phyloP scores from a whole-genome alignment of 2,888 invertebrate species.

The Cosmia pyralina region DNA sequence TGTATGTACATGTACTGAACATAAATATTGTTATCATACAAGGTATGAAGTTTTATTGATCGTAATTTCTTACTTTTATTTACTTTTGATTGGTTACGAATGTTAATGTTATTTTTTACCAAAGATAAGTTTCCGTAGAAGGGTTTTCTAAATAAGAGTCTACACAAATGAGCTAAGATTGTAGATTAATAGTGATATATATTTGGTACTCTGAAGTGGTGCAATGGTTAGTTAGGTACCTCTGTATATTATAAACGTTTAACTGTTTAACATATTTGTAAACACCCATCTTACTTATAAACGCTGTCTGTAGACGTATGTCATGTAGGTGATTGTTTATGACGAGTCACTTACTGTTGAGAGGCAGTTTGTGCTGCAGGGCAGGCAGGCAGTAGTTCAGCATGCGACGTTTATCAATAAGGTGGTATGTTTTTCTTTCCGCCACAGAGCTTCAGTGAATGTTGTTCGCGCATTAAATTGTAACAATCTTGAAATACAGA shows the following conservation, averaged over 20 bases:
- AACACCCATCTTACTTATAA: conserved; percentile 45
- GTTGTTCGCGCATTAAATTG: conserved; percentile 74
- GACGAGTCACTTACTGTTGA: conserved; percentile 22
- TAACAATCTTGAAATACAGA: conserved; percentile 62
- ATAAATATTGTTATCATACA: conserved; percentile 89
- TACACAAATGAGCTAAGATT: conserved; percentile 73
- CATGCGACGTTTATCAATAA: conserved; percentile 61
- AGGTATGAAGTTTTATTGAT: conserved; percentile 86
- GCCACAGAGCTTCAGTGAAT: conserved; percentile 83
- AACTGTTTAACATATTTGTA: conserved; percentile 73
- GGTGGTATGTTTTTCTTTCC: conserved; percentile 68
- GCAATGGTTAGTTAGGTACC: conserved; percentile 86
- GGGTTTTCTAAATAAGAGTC: conserved; percentile 74
- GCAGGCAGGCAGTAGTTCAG: background rate
- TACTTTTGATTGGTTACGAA: conserved; percentile 78
- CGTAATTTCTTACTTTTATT: conserved; percentile 72
- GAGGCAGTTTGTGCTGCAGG: background rate
- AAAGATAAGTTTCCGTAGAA: conserved; percentile 87
- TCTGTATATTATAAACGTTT: conserved; percentile 77
- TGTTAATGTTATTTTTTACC: conserved; percentile 84
- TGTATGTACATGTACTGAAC: conserved; percentile 82
- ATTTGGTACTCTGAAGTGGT: conserved; percentile 84
- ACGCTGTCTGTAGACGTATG: conserved; percentile 26
- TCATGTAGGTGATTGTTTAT: conserved; percentile 25
- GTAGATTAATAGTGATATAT: conserved; percentile 77